Evolutionary conservation across 2,113 vertebrate genomes (phyloP).

Genomic region (Pseudolaguvia tuberculata): DNA sequence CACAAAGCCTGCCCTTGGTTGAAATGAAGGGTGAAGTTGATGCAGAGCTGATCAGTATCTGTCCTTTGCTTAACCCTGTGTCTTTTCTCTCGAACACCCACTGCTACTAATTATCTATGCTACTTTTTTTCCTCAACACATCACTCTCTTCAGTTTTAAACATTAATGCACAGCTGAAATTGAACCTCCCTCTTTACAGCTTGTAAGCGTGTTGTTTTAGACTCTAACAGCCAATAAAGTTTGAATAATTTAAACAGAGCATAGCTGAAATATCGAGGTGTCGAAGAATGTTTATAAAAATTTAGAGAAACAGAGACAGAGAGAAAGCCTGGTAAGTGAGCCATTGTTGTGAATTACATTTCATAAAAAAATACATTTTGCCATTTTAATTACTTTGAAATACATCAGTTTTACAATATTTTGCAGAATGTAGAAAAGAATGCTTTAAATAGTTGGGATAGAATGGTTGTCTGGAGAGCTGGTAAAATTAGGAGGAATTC

Average conservation of each 20-base stretch:
- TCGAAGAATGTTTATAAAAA: too few relatives aligned
- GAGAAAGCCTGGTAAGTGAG: too few relatives aligned
- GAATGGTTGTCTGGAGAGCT: too few relatives aligned
- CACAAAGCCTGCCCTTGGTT: slow-evolving; percentile 43
- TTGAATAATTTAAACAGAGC: not conserved
- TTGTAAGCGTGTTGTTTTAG: not conserved
- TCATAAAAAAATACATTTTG: too few relatives aligned
- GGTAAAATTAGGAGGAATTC: too few relatives aligned
- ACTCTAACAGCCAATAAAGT: not conserved
- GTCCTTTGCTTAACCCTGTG: slow-evolving; percentile 11
- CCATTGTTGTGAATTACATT: too few relatives aligned
- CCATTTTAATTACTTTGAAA: too few relatives aligned
- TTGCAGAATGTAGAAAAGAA: too few relatives aligned
- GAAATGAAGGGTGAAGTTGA: slow-evolving; percentile 24
- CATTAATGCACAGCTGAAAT: slow-evolving; percentile 10
- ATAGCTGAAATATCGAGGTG: not conserved
- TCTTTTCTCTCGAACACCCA: not conserved
- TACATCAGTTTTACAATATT: too few relatives aligned
- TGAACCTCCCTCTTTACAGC: not conserved
- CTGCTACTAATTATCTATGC: not conserved
- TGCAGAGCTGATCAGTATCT: slow-evolving; percentile 30
- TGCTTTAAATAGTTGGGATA: too few relatives aligned
- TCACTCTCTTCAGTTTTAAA: not conserved
- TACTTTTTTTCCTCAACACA: not conserved
- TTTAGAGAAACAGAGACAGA: too few relatives aligned